Evolutionary conservation across 1,140 invertebrate species (phyloP), one percentile per base, ranked within the genome.

Genomic region (Lucilia cuprina): DNA sequence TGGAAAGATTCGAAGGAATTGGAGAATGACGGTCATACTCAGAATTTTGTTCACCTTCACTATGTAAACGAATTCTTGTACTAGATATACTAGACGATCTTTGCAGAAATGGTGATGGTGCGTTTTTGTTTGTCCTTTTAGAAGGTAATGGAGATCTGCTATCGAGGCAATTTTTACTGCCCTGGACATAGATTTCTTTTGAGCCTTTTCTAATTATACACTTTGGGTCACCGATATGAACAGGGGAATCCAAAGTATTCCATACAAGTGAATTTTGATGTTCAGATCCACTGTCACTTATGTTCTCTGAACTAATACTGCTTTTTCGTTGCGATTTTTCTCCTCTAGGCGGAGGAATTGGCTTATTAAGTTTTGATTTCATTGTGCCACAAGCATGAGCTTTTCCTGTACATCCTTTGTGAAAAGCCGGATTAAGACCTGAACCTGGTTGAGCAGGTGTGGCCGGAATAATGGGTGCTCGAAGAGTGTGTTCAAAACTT

Each of bases 371-470:
- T 60, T 87, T 85, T 0, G 88, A 85, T 86, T 93, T 93, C 13
- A 88, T 91, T 55, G 93, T 93, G 7, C 94, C 94, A 82, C 94
- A 93, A 9, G 94, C 95, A 86, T 96, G 95, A 0, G 94, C 93
- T 86, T 94, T 94, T 55, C 95, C 95, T 19, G 93, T 94, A 87
- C 95, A 96, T 41, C 94, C 93, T 86, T 93, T 93, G 88, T 95
- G 95, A 85, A 93, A 93, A 86, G 93, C 93, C 74, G 92, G 93
- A 84, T 92, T 93, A 84, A 92, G 93, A 9, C 93, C 92, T 21
- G 94, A 93, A 86, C 93, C 92, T 2, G 89, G 87, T 14, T 89
- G 87, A 8, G 86, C 85, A 9, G 87, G 87, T 50, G 82, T 85
- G 17, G 82, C 84, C 50, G 84, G 82, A 17, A 83, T 70, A 70